A percentile compares a stretch with the other conserved stretches of the same genome.
Evolutionary conservation across 2,797 vertebrate genomes (phyloP).

Genomic region (Hirundo rustica): DNA sequence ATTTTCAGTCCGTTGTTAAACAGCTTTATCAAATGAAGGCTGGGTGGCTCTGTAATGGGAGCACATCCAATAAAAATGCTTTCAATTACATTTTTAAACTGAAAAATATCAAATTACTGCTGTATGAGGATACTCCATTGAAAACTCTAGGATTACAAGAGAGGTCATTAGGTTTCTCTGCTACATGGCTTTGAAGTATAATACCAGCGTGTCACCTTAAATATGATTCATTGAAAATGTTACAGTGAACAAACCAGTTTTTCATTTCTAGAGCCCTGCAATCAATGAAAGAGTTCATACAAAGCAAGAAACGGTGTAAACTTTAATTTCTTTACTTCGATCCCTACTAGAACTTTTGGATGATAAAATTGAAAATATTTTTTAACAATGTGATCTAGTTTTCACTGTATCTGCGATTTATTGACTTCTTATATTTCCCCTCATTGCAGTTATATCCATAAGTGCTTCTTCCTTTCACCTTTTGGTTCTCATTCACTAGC

Average conservation of each 20-base stretch:
- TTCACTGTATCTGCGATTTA: neutral
- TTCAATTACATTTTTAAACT: slow-evolving; percentile 56
- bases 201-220: slow-evolving; percentile 21
- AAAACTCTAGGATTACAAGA: slow-evolving; percentile 24
- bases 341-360: neutral
- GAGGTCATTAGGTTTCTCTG: slow-evolving; percentile 46
- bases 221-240: neutral
- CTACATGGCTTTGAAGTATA: slow-evolving; percentile 18
- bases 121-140: slow-evolving; percentile 10
- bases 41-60: slow-evolving; percentile 43
- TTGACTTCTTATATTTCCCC: neutral
- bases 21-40: slow-evolving; percentile 51
- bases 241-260: slow-evolving; percentile 11
- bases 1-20: slow-evolving; percentile 20
- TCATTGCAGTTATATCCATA: neutral
- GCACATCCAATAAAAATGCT: slow-evolving; percentile 39
- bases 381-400: neutral
- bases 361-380: neutral
- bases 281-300: neutral
- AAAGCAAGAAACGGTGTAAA: neutral
- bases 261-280: neutral
- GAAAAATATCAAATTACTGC: slow-evolving; percentile 50
- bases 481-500: neutral
- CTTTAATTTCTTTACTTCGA: neutral
- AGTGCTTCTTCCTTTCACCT: neutral